A percentile compares a stretch with the other conserved stretches of the same genome.
Evolutionary conservation across 2,888 invertebrate species (phyloP).

Genomic region (Invenusta paracnida): DNA sequence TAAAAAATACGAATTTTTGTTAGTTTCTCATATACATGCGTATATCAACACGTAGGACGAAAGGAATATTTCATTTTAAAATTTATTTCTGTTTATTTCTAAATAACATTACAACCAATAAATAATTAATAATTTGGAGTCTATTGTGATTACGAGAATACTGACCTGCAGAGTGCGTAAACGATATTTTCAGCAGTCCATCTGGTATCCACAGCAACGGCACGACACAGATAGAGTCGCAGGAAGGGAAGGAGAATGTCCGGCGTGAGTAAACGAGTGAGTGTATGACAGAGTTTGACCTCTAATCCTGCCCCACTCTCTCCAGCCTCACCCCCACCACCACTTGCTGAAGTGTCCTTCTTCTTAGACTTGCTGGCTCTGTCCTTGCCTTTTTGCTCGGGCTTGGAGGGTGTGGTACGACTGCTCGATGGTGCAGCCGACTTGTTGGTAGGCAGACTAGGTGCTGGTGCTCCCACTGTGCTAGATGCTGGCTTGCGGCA

Average conservation of each 20-base stretch:
- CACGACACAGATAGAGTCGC: constrained; percentile 24
- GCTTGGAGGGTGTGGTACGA: background rate
- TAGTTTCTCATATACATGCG: too few relatives aligned
- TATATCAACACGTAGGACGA: too few relatives aligned
- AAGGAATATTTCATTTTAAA: too few relatives aligned
- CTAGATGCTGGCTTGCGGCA: background rate
- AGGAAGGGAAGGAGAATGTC: background rate
- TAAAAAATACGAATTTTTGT: too few relatives aligned
- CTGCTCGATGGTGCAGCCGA: background rate
- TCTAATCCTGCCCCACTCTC: background rate
- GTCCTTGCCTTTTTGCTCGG: background rate
- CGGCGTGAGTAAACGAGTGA: background rate
- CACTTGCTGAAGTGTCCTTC: background rate
- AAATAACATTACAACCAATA: too few relatives aligned
- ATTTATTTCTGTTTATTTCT: too few relatives aligned
- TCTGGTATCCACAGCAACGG: background rate
- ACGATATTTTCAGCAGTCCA: background rate
- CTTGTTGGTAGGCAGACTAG: background rate
- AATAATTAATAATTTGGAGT: too few relatives aligned
- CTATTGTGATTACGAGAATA: too few relatives aligned
- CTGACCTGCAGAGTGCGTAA: constrained; percentile 26
- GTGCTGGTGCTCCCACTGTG: background rate
- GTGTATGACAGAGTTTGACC: background rate
- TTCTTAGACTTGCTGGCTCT: background rate
- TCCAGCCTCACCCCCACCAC: background rate